Evolutionary conservation across 2,113 vertebrate genomes (phyloP).

Genomic region (Ibidorhyncha struthersii): DNA sequence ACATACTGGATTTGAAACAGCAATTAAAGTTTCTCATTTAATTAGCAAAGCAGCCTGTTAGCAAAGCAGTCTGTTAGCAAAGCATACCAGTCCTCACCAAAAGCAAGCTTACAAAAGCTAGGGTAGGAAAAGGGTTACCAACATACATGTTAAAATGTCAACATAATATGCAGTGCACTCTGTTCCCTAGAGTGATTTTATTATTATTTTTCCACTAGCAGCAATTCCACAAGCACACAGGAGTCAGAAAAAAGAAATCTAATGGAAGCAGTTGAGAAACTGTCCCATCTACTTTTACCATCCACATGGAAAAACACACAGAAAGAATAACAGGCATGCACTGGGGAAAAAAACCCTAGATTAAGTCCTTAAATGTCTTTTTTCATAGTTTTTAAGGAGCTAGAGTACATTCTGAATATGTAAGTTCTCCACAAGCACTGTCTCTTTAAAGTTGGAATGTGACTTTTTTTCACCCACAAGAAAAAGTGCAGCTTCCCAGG

Average conservation of each 20-base stretch:
- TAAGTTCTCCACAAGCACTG: not conserved
- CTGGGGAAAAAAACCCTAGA: not conserved
- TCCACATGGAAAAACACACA: slow-evolving; percentile 9
- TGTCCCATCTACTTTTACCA: not conserved
- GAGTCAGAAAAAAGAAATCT: not conserved
- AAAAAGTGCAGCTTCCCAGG: slow-evolving; percentile 53
- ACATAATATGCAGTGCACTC: not conserved
- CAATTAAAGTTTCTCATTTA: slow-evolving; percentile 6
- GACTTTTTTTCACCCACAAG: not conserved
- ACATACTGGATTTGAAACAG: not conserved
- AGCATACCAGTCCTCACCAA: not conserved
- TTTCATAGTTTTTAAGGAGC: not conserved
- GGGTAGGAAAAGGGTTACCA: not conserved
- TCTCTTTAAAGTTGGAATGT: slow-evolving; percentile 31
- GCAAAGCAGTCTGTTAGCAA: not conserved
- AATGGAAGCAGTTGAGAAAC: slow-evolving; percentile 28
- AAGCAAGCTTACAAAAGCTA: not conserved
- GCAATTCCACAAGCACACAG: not conserved
- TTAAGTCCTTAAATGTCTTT: not conserved
- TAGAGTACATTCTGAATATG: not conserved
- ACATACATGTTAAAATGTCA: not conserved
- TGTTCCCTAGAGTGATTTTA: not conserved
- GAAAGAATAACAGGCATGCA: not conserved
- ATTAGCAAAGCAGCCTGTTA: not conserved
- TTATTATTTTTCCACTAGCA: slow-evolving; percentile 5